Percentiles rank a stretch among this genome's conserved stretches.
Evolutionary conservation across 2,113 vertebrate species (phyloP).

Genomic region (Columba janthina): DNA sequence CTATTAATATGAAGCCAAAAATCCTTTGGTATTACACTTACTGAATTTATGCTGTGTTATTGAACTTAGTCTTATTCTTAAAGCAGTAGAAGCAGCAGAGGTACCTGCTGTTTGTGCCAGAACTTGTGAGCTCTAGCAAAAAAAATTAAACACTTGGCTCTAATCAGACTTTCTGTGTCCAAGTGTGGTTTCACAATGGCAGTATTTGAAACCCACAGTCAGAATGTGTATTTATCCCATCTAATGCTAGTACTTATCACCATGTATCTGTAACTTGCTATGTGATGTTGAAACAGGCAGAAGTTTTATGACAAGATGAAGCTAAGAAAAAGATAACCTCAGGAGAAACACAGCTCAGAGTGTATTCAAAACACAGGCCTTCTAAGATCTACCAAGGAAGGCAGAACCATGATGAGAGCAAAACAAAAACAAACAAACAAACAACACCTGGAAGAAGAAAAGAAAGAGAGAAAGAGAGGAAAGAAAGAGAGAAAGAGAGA

Average conservation of each 20-base stretch:
- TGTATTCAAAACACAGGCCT: not conserved
- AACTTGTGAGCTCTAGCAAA: not conserved
- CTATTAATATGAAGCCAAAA: not conserved
- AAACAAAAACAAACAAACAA: not conserved
- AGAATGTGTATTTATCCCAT: conserved; percentile 3
- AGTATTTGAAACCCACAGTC: conserved; percentile 28
- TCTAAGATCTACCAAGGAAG: not conserved
- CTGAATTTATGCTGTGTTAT: not conserved
- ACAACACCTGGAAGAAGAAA: too few species aligned
- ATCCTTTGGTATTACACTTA: not conserved
- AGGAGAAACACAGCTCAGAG: not conserved
- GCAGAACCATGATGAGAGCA: not conserved
- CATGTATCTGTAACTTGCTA: not conserved
- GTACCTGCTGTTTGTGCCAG: not conserved
- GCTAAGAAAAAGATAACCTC: not conserved
- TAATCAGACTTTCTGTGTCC: not conserved
- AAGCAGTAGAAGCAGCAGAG: not conserved
- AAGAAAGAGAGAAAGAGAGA: too few species aligned
- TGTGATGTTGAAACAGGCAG: conserved; percentile 14
- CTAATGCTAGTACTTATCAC: conserved; percentile 4
- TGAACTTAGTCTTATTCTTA: not conserved
- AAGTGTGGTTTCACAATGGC: conserved; percentile 13
- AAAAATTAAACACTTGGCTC: not conserved
- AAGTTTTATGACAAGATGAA: conserved; percentile 29
- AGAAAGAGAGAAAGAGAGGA: too few species aligned